Evolutionary conservation across 2,113 vertebrate genomes (phyloP).

Genomic region (Saguinus imperator): DNA sequence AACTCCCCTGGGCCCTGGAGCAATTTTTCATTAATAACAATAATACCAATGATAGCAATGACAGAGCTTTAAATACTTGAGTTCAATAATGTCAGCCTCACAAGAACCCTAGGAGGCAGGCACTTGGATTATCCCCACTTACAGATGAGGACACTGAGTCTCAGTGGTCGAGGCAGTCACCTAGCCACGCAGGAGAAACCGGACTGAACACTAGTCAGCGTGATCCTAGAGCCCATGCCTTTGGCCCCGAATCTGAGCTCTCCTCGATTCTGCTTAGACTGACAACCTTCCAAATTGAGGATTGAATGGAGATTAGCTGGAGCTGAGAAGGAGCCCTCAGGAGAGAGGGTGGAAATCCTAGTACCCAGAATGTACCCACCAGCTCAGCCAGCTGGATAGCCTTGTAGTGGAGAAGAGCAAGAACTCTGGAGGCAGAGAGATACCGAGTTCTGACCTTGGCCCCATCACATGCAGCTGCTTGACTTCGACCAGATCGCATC

Average conservation of each 20-base stretch:
- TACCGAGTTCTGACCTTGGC: background rate
- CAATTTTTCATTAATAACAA: background rate
- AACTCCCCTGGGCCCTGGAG: background rate
- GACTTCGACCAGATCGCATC: background rate
- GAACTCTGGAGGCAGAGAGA: background rate
- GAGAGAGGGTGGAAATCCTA: background rate
- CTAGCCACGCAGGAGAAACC: rapidly evolving
- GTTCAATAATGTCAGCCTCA: background rate
- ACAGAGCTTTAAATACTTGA: background rate
- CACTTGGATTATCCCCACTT: background rate
- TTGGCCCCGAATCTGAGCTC: background rate
- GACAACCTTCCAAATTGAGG: background rate
- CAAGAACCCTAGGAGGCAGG: background rate
- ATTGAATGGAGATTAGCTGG: background rate
- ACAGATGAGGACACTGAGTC: background rate
- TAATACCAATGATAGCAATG: background rate
- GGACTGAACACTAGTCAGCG: rapidly evolving
- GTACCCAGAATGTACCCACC: background rate
- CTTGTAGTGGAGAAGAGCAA: rapidly evolving
- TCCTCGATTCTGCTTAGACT: background rate
- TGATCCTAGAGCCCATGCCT: background rate
- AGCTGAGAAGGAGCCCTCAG: background rate
- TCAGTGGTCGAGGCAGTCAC: background rate
- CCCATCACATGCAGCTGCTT: too few species aligned
- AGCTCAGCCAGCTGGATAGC: background rate